These are phyloP conservation scores for Hystrix cristata DNA, from an alignment of 2,113 vertebrate genomes.

Conservation along the genomic window DNA sequence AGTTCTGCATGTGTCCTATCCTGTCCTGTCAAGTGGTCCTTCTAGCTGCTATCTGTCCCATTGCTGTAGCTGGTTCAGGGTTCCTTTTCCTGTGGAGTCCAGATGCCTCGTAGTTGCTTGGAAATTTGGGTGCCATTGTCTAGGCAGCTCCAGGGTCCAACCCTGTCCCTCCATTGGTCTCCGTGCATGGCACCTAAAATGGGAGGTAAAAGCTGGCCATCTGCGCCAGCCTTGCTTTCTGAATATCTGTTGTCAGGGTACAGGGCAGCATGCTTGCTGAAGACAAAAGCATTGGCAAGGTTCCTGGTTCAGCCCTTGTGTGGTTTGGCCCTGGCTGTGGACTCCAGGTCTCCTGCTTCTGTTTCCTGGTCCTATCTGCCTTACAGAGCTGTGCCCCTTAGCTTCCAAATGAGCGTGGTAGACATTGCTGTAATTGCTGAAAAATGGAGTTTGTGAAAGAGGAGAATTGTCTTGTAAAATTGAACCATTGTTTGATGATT, in stretches of 20 bases:
- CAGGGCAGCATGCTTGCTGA: fast-evolving
- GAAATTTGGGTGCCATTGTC: neutral
- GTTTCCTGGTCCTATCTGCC: neutral
- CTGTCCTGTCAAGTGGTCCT: neutral
- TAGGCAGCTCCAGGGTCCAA: neutral
- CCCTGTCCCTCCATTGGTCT: neutral
- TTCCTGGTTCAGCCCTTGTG: neutral
- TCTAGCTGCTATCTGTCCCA: fast-evolving
- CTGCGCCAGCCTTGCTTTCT: neutral
- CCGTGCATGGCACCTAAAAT: neutral
- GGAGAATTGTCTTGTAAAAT: neutral
- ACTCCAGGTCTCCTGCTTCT: neutral
- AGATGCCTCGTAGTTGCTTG: fast-evolving
- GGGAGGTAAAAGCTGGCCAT: neutral
- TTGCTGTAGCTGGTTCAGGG: neutral
- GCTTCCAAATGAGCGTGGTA: neutral
- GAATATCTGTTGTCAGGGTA: neutral
- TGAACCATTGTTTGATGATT: conserved; percentile 78
- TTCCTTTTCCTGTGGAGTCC: neutral
- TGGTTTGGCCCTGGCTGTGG: neutral
- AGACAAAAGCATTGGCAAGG: neutral
- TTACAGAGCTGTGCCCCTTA: too few species aligned
- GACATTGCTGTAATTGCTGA: neutral
- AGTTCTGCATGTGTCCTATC: neutral
- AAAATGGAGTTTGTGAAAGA: fast-evolving